Percentiles rank a stretch among this genome's conserved stretches.
phyloP scores from a whole-genome alignment of 2,888 invertebrate genomes.

The Hypena proboscidalis region DNA sequence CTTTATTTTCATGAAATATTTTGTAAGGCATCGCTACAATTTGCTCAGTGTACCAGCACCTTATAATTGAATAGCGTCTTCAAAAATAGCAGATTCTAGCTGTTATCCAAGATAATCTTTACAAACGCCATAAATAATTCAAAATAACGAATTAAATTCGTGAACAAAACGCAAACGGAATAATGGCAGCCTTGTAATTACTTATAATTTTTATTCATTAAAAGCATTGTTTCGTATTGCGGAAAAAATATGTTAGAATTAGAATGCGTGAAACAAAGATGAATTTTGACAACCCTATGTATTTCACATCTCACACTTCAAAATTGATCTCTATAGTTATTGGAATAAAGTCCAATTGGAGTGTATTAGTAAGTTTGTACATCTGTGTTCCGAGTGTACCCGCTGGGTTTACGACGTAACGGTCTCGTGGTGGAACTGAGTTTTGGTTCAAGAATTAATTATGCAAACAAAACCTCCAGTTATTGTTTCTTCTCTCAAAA shows the following conservation, averaged over 20 bases:
- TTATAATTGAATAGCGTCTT: slow-evolving; percentile 2
- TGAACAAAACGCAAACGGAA: slow-evolving; percentile 61
- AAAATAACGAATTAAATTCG: slow-evolving; percentile 40
- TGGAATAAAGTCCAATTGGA: slow-evolving; percentile 32
- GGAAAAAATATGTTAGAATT: slow-evolving; percentile 63
- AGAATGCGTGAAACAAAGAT: slow-evolving; percentile 69
- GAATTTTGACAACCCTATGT: slow-evolving; percentile 28
- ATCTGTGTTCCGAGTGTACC: slow-evolving; percentile 53
- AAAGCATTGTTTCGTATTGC: slow-evolving; percentile 64
- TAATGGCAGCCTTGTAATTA: slow-evolving; percentile 56
- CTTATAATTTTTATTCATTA: slow-evolving; percentile 60
- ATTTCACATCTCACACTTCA: slow-evolving; percentile 1
- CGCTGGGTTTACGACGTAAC: slow-evolving; percentile 78
- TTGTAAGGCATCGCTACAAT: no score
- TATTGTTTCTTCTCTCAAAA: slow-evolving; percentile 74
- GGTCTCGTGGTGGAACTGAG: slow-evolving; percentile 73
- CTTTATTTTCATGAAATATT: no score
- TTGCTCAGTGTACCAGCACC: background rate
- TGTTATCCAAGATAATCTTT: slow-evolving; percentile 32
- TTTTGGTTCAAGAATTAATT: slow-evolving; percentile 75
- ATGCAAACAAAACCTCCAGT: slow-evolving; percentile 74
- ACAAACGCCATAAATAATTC: slow-evolving; percentile 38
- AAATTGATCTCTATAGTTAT: slow-evolving; percentile 37
- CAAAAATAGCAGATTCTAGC: slow-evolving; percentile 21
- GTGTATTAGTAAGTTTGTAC: slow-evolving; percentile 29